phyloP scores from a whole-genome alignment of 2,797 vertebrate species.

The Rhyacichthys aspro region DNA sequence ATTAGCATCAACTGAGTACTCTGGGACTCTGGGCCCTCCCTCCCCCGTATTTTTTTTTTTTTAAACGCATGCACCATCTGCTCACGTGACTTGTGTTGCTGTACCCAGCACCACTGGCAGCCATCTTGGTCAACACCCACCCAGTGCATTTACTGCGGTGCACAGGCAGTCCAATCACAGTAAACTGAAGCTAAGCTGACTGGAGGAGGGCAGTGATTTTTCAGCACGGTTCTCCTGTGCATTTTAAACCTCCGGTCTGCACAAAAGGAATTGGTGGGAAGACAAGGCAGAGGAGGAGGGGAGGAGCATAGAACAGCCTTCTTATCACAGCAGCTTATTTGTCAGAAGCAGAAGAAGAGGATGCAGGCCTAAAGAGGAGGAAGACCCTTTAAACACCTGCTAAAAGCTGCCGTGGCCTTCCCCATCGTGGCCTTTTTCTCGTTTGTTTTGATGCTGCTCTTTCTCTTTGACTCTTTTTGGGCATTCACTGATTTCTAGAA shows the following conservation, averaged over 20 bases:
- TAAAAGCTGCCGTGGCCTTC: constrained; percentile 50
- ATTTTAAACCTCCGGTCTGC: constrained; percentile 62
- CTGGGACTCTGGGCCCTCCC: constrained; percentile 80
- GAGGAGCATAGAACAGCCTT: constrained; percentile 53
- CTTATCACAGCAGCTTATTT: constrained; percentile 54
- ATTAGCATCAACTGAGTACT: constrained; percentile 79
- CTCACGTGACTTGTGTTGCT: constrained; percentile 90
- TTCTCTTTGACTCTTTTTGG: constrained; percentile 31
- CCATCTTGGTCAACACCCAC: constrained; percentile 99
- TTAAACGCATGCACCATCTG: constrained; percentile 84
- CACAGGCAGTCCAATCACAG: constrained; percentile 80
- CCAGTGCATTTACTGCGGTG: constrained; percentile 85
- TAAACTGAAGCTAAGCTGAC: constrained; percentile 62
- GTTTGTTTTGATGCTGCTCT: constrained; percentile 41
- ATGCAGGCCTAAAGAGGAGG: constrained; percentile 70
- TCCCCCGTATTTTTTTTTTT: constrained; percentile 9
- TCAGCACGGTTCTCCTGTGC: constrained; percentile 52
- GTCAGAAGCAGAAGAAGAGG: constrained; percentile 59
- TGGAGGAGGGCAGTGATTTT: constrained; percentile 67
- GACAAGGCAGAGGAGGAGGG: constrained; percentile 45
- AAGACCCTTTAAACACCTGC: constrained; percentile 76
- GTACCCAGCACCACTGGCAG: constrained; percentile 87
- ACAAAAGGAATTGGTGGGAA: constrained; percentile 51
- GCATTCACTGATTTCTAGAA: constrained; percentile 30
- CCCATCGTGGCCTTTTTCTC: constrained; percentile 30